Evolutionary conservation across 2,113 vertebrate species (phyloP).

Genomic region (Halichoerus grypus): DNA sequence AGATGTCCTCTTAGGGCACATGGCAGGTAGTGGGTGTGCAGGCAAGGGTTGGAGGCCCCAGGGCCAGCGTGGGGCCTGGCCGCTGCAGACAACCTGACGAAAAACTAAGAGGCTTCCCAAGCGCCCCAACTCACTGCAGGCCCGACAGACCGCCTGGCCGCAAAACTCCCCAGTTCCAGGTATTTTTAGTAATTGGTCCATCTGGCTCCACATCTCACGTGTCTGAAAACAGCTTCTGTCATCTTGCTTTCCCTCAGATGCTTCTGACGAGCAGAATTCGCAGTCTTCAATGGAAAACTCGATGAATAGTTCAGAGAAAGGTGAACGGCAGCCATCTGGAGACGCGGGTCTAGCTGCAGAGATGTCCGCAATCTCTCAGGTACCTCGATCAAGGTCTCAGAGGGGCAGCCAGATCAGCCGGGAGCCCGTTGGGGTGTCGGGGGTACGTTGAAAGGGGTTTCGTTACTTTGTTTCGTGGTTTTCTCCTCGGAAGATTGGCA

Average conservation of each 20-base stretch:
- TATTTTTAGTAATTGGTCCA: constrained; percentile 66
- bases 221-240: constrained; percentile 68
- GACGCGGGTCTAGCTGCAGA: constrained; percentile 92
- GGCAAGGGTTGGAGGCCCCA: neutral
- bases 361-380: constrained; percentile 95
- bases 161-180: neutral
- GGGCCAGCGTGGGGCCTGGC: neutral
- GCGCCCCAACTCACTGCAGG: neutral
- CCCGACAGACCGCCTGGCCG: neutral
- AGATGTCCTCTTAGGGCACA: neutral
- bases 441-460: neutral
- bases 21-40: neutral
- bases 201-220: neutral
- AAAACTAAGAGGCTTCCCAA: neutral
- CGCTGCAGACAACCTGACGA: neutral
- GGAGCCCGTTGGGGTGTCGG: neutral
- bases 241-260: constrained; percentile 81
- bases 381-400: constrained; percentile 79
- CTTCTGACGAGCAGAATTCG: constrained; percentile 90
- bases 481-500: neutral
- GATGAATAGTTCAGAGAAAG: constrained; percentile 93
- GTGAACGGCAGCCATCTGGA: constrained; percentile 90
- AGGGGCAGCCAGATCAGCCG: neutral
- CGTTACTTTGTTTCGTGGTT: neutral
- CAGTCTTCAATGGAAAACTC: constrained; percentile 93